These are phyloP conservation scores for Symphodus melops DNA, from an alignment of 2,113 vertebrate species.

Conservation along the genomic window DNA sequence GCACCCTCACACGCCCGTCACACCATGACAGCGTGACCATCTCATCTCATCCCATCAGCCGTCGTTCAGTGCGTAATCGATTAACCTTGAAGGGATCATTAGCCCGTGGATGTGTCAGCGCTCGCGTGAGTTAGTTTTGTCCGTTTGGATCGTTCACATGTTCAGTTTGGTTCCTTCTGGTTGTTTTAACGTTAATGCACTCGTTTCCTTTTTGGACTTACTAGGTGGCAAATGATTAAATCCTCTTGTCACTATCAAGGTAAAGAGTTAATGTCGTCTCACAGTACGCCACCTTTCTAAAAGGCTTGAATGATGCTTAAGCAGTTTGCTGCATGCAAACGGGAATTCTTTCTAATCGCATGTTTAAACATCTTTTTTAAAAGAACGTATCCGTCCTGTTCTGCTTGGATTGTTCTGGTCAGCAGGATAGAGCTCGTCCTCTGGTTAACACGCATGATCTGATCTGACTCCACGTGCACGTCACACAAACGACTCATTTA, in stretches of 20 bases:
- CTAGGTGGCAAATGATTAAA: conserved; percentile 69
- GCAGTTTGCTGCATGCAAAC: conserved; percentile 36
- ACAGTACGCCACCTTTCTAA: conserved; percentile 18
- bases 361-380: conserved; percentile 3
- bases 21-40: conserved; percentile 45
- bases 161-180: background rate
- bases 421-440: background rate
- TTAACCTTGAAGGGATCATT: conserved; percentile 66
- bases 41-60: conserved; percentile 64
- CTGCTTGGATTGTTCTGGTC: conserved; percentile 12
- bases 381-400: too few relatives aligned
- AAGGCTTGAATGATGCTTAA: background rate
- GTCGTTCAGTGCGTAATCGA: conserved; percentile 53
- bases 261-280: conserved; percentile 38
- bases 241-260: conserved; percentile 57
- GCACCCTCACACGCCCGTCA: conserved; percentile 31
- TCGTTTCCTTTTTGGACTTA: conserved; percentile 59
- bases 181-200: conserved; percentile 29
- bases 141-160: background rate
- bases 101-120: conserved; percentile 44
- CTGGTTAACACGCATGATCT: conserved; percentile 9
- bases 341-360: conserved; percentile 19
- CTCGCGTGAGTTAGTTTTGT: conserved; percentile 17
- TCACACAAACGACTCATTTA: background rate
- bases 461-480: conserved; percentile 11